phyloP scores from a whole-genome alignment of 2,113 vertebrate genomes.

The Podilymbus podiceps region DNA sequence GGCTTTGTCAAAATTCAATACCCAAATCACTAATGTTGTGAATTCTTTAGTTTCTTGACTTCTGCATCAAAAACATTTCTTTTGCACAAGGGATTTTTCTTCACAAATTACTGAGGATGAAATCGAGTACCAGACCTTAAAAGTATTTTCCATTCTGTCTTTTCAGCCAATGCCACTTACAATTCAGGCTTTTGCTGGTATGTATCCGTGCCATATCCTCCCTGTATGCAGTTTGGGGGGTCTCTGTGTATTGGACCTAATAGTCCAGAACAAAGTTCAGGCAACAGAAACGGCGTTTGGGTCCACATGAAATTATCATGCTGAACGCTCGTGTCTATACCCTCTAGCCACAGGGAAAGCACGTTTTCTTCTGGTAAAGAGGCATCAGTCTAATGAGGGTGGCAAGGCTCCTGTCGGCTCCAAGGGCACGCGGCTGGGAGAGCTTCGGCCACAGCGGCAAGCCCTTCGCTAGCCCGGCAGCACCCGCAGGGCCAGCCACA shows the following conservation, averaged over 20 bases:
- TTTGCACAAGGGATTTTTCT: not conserved
- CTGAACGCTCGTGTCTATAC: not conserved
- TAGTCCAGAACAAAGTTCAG: not conserved
- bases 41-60: not conserved
- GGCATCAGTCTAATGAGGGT: not conserved
- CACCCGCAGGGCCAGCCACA: not conserved
- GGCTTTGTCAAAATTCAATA: not conserved
- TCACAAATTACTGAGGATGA: not conserved
- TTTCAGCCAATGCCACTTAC: not conserved
- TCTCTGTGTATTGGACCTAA: not conserved
- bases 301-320: not conserved
- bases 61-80: not conserved
- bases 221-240: not conserved
- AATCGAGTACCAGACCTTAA: not conserved
- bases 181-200: not conserved
- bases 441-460: rapidly evolving
- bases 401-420: not conserved
- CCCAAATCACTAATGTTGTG: not conserved
- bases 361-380: not conserved
- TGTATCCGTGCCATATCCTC: not conserved
- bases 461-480: not conserved
- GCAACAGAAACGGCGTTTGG: not conserved
- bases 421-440: not conserved
- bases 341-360: not conserved
- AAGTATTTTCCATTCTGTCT: not conserved